Evolutionary conservation across 2,888 invertebrate species (phyloP).

Genomic region (Rhingia campestris): DNA sequence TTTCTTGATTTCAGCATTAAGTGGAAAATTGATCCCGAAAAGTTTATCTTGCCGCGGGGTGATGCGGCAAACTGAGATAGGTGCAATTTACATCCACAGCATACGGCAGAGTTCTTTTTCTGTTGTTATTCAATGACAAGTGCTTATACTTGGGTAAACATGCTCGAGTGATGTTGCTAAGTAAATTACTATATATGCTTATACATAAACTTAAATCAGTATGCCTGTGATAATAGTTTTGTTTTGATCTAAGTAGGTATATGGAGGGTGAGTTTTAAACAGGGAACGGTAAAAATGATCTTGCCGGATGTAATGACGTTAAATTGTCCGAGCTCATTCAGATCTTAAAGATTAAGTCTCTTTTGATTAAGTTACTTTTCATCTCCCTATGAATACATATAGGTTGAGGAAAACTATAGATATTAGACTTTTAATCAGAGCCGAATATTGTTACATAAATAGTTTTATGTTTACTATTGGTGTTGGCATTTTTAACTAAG

Average conservation of each 20-base stretch:
- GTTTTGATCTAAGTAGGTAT: conserved; percentile 1
- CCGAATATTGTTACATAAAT: too few species aligned
- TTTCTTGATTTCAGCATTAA: too few species aligned
- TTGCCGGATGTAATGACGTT: conserved; percentile 59
- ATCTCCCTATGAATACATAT: neutral
- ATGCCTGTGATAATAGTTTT: neutral
- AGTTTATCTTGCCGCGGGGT: too few species aligned
- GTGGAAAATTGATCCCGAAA: too few species aligned
- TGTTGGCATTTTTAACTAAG: too few species aligned
- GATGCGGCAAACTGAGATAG: too few species aligned
- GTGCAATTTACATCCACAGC: too few species aligned
- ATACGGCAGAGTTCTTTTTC: too few species aligned
- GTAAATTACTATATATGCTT: conserved; percentile 6
- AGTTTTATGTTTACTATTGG: too few species aligned
- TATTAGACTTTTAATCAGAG: too few species aligned
- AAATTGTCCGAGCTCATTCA: conserved; percentile 45
- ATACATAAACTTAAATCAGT: neutral
- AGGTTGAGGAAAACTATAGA: neutral
- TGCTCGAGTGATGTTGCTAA: neutral
- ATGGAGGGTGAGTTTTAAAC: conserved; percentile 46
- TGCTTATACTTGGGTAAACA: neutral
- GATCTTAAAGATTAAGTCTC: neutral
- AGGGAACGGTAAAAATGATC: conserved; percentile 22
- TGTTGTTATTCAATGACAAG: too few species aligned
- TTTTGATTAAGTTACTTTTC: neutral